Evolutionary conservation across 2,113 vertebrate genomes (phyloP).

Genomic region (Calyptommatus sinebrachiatus): DNA sequence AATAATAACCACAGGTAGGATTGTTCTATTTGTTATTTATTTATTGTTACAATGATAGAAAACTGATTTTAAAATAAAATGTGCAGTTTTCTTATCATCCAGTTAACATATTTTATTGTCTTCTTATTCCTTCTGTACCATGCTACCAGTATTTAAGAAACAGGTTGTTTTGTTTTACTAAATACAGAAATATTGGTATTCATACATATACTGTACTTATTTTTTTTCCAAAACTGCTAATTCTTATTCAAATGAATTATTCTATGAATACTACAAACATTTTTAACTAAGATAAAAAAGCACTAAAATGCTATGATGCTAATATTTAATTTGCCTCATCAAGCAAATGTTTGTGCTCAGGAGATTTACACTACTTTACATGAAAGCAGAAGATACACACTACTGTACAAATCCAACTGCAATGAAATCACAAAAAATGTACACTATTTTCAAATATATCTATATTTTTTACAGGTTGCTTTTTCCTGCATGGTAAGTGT

Average conservation of each 20-base stretch:
- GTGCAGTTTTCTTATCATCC: background rate
- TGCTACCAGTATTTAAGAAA: background rate
- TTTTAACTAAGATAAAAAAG: background rate
- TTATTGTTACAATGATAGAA: slow-evolving; percentile 36
- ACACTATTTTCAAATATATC: slow-evolving; percentile 18
- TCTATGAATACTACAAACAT: background rate
- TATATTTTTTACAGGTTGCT: background rate
- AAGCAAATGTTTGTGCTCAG: background rate
- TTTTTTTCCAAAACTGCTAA: background rate
- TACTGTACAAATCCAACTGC: background rate
- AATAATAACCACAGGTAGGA: slow-evolving; percentile 48
- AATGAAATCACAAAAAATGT: slow-evolving; percentile 24
- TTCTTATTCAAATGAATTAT: background rate
- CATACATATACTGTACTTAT: no score
- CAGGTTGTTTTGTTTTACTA: background rate
- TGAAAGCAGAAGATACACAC: background rate
- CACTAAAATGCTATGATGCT: background rate
- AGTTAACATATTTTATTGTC: slow-evolving; percentile 25
- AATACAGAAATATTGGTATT: no score
- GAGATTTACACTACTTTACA: background rate
- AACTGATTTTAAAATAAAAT: slow-evolving; percentile 21
- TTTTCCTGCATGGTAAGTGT: no score
- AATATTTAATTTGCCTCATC: background rate
- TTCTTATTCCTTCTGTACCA: background rate
- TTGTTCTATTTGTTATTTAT: slow-evolving; percentile 44